Conservation (phyloP, 2,888 invertebrate genomes). For the Drosophila sordidula region DNA sequence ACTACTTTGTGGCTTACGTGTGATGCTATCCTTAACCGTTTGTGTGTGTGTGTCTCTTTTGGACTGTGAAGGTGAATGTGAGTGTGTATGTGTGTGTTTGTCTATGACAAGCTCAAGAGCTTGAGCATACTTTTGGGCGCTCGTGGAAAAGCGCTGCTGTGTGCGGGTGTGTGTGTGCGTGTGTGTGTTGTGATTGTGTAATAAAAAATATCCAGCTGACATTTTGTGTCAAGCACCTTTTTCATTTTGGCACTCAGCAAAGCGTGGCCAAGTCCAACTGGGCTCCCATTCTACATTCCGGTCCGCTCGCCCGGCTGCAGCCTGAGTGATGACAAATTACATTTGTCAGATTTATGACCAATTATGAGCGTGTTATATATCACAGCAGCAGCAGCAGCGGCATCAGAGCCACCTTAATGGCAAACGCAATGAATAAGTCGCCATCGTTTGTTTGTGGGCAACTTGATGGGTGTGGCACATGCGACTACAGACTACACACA, state of each 20-base stretch:
- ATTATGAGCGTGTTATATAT: constrained; percentile 84
- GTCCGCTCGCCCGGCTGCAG: constrained; percentile 55
- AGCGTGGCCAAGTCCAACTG: constrained; percentile 56
- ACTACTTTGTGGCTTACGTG: constrained; percentile 80
- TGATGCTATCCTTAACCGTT: constrained; percentile 34
- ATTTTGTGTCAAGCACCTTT: constrained; percentile 82
- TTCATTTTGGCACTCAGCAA: constrained; percentile 78
- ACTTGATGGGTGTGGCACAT: constrained; percentile 29
- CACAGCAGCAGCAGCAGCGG: constrained; percentile 56
- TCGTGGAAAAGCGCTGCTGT: constrained; percentile 26
- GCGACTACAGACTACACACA: neutral
- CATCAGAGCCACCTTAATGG: constrained; percentile 77
- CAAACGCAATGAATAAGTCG: constrained; percentile 80
- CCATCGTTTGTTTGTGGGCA: constrained; percentile 75
- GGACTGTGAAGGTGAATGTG: neutral
- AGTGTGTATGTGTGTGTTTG: constrained; percentile 6
- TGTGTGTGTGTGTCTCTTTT: constrained; percentile 2
- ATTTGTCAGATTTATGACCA: constrained; percentile 84
- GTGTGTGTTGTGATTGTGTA: constrained; percentile 73
- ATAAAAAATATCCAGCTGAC: constrained; percentile 81
- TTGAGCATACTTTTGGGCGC: constrained; percentile 59
- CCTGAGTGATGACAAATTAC: constrained; percentile 84
- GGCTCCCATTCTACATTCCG: constrained; percentile 16
- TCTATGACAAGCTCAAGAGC: constrained; percentile 43
- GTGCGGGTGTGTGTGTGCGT: constrained; percentile 23